A percentile compares a stretch with the other conserved stretches of the same genome.
Conservation (phyloP, 2,113 vertebrate species). For the Spheniscus mendiculus region DNA sequence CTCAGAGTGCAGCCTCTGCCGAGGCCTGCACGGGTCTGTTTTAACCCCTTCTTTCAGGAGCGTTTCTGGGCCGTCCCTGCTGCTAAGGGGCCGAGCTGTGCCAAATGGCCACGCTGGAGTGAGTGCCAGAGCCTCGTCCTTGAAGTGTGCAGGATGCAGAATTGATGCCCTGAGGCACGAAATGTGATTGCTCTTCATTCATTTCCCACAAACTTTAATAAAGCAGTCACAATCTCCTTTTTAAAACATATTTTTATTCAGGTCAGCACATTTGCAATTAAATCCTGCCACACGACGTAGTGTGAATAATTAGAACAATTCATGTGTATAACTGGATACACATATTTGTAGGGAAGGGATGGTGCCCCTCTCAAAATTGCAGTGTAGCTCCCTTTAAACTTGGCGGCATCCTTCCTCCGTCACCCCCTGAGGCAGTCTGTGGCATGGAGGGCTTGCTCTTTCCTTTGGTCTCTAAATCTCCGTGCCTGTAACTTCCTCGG, state of each 20-base stretch:
- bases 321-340: neutral
- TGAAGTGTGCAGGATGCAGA: neutral
- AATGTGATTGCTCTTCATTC: neutral
- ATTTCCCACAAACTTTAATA: neutral
- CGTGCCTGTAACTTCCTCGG: neutral
- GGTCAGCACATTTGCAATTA: slow-evolving; percentile 13
- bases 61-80: neutral
- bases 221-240: neutral
- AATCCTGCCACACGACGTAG: neutral
- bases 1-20: rapidly evolving
- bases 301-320: neutral
- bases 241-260: neutral
- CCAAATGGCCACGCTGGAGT: rapidly evolving
- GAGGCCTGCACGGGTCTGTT: rapidly evolving
- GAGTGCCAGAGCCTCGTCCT: neutral
- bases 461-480: neutral
- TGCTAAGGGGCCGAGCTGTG: neutral
- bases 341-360: neutral
- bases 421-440: neutral
- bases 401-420: neutral
- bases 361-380: neutral
- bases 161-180: rapidly evolving
- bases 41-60: neutral
- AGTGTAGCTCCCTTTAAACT: neutral
- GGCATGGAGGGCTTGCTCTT: neutral